Base-by-base conservation (phyloP, 2,797 vertebrate genomes). In the Tokudaia muenninki region DNA sequence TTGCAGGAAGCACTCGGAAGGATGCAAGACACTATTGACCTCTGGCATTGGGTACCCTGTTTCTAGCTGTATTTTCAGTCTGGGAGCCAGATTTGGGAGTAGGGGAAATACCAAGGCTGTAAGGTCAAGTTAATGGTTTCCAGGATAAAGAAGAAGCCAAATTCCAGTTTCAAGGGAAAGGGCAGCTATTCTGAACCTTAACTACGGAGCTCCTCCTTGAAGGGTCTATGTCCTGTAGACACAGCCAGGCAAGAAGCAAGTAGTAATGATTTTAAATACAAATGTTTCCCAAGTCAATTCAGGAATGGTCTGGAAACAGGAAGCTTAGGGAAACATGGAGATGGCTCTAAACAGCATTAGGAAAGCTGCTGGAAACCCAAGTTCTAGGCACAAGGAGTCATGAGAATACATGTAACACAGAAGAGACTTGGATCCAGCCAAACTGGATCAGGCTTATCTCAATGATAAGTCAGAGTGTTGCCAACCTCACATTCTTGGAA, bases 211-310 rank as follows among this genome's bases (percentile, higher is more conserved):
- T 82, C 31, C 13, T 90, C 89, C 78, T 78, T 47, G 21, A 92
- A 92, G 41, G 5, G 17, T 6, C 29, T 94, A 19, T 92, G 22
- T 19, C 31, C 34, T 67, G 1, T 14, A 31, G 92, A 31, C 83
- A 34, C 13, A 78, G 14, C 3, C 63, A 92, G 31, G 11, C 47
- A 91, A 94, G 59, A 52, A 87, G 70, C 22, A 90, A 63, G 72
- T 55, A 74, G 24, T 52, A 75, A n/a, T 79, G 37, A 70, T 72
- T 92, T 90, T 93, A 61, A 92, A 78, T 86, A 14, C 2, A 95
- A 80, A 86, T 88, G 19, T 86, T 97, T 77, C 75, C 21, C 75
- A 92, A 41, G 55, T 70, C 89, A 70, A 6, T 79, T 91, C 31
- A 84, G 61, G 83, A 87, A 90, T n/a, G 4, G 37, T 3, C 72